These are phyloP conservation scores for Chrysolina oricalcia DNA, from an alignment of 2,888 invertebrate genomes.

Conservation along the genomic window DNA sequence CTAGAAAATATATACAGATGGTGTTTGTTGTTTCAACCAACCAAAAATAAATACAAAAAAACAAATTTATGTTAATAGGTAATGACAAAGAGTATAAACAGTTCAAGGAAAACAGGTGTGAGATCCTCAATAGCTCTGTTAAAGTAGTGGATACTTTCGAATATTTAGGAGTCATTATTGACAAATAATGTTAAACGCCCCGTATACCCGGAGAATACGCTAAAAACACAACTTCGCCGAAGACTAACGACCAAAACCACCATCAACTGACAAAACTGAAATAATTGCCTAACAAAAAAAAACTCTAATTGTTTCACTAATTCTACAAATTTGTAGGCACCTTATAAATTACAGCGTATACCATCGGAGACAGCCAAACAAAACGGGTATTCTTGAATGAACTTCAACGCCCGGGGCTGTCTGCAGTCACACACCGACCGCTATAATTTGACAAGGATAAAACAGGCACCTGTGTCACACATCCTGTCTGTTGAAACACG, in stretches of 20 bases:
- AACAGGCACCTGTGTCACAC: slow-evolving; percentile 13
- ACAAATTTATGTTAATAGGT: no score
- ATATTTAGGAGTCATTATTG: no score
- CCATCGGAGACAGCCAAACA: slow-evolving; percentile 54
- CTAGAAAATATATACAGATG: no score
- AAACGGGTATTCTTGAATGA: slow-evolving; percentile 56
- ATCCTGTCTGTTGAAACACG: neutral
- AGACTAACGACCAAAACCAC: slow-evolving; percentile 20
- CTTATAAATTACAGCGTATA: slow-evolving; percentile 54
- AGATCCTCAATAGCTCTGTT: no score
- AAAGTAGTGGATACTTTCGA: no score
- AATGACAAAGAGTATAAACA: no score
- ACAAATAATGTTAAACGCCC: no score
- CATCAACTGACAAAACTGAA: slow-evolving; percentile 25
- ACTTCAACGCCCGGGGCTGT: slow-evolving; percentile 53
- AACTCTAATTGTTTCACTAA: slow-evolving; percentile 53
- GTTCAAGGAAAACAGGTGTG: no score
- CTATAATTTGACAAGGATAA: slow-evolving; percentile 45
- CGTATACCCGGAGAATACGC: neutral
- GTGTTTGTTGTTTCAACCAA: no score
- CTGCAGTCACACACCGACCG: slow-evolving; percentile 47
- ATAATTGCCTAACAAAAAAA: slow-evolving; percentile 9
- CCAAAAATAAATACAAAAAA: no score
- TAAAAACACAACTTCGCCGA: slow-evolving; percentile 3
- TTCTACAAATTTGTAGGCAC: slow-evolving; percentile 57